phyloP scores from a whole-genome alignment of 1,140 invertebrate species.

The Atta colombica region DNA sequence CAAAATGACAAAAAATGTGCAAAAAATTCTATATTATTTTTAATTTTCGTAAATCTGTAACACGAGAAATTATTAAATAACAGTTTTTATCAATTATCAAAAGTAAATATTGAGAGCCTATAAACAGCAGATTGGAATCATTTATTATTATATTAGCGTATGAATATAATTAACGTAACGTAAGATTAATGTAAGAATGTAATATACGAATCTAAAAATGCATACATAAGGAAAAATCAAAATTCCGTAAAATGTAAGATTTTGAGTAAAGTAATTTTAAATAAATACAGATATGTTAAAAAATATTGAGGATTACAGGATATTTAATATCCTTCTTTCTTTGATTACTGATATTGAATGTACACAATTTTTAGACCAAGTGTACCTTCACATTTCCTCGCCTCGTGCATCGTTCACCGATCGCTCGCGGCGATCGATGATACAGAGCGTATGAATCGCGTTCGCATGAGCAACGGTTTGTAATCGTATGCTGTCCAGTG shows the following conservation, averaged over 20 bases:
- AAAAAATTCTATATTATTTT: background rate
- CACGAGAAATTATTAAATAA: background rate
- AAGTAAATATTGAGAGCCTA: background rate
- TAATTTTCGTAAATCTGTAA: background rate
- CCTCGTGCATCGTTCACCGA: slow-evolving; percentile 35
- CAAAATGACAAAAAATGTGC: background rate
- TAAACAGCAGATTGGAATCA: background rate
- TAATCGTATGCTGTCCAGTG: slow-evolving; percentile 36
- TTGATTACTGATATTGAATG: background rate
- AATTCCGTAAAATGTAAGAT: background rate
- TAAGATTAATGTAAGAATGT: background rate
- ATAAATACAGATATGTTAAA: background rate
- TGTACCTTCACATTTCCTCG: slow-evolving; percentile 22
- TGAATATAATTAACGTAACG: background rate
- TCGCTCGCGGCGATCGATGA: slow-evolving; percentile 52
- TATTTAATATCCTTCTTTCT: background rate
- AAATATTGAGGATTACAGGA: background rate
- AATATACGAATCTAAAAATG: background rate
- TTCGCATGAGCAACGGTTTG: slow-evolving; percentile 24
- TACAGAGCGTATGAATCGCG: slow-evolving; percentile 6
- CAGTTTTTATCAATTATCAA: background rate
- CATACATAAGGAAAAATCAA: background rate
- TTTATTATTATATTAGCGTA: background rate
- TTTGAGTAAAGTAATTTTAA: no score
- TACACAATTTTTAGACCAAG: slow-evolving; percentile 21